These are phyloP conservation scores for Heliconius ismenius DNA, from an alignment of 2,888 invertebrate genomes.

Conservation along the genomic window DNA sequence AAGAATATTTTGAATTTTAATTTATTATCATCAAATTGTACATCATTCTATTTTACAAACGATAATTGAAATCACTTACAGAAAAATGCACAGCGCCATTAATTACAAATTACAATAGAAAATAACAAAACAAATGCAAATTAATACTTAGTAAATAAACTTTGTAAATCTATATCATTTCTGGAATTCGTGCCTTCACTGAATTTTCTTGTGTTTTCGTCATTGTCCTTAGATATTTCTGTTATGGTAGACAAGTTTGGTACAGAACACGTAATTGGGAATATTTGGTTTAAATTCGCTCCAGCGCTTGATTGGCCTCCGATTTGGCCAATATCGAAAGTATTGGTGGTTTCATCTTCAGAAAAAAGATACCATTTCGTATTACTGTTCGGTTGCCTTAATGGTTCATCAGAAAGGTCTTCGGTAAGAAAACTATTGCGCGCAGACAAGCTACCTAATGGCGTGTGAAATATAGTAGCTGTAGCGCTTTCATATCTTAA, in stretches of 20 bases:
- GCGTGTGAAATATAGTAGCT: constrained; percentile 30
- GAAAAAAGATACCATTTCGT: constrained; percentile 68
- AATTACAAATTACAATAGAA: background rate
- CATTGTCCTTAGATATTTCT: constrained; percentile 63
- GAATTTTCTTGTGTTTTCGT: constrained; percentile 41
- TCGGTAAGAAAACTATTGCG: constrained; percentile 67
- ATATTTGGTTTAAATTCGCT: constrained; percentile 64
- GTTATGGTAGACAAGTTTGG: constrained; percentile 73
- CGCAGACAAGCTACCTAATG: constrained; percentile 35
- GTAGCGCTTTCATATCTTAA: constrained; percentile 4
- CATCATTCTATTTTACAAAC: background rate
- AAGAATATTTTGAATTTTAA: background rate
- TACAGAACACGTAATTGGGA: constrained; percentile 66
- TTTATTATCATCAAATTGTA: background rate
- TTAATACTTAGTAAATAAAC: constrained; percentile 16
- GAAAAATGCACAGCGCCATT: constrained; percentile 4
- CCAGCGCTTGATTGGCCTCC: constrained; percentile 45
- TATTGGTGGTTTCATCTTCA: constrained; percentile 64
- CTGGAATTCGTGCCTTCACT: constrained; percentile 48
- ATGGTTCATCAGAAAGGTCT: constrained; percentile 61
- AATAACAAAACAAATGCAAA: background rate
- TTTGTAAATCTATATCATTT: constrained; percentile 50
- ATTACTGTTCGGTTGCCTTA: constrained; percentile 26
- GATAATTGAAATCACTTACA: background rate
- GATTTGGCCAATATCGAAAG: constrained; percentile 43